Evolutionary conservation across 2,888 invertebrate species (phyloP).

Genomic region (Hirtodrosophila confusa): DNA sequence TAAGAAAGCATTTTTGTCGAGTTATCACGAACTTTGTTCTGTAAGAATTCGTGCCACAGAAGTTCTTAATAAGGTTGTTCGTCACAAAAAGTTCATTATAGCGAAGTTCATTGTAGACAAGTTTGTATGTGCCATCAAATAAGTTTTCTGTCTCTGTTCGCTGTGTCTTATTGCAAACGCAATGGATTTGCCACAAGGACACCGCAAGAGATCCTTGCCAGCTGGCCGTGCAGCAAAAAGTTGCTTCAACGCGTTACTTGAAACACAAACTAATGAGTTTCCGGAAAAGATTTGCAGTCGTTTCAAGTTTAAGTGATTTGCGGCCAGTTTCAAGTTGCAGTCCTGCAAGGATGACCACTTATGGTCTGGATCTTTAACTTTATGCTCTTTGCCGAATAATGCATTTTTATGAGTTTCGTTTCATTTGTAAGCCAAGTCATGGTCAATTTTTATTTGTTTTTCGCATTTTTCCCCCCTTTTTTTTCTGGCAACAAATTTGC

Average conservation of each 20-base stretch:
- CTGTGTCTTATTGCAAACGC: slow-evolving; percentile 33
- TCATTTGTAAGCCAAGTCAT: slow-evolving; percentile 12
- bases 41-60: slow-evolving; percentile 17
- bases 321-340: slow-evolving; percentile 6
- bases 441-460: slow-evolving; percentile 34
- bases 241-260: slow-evolving; percentile 9
- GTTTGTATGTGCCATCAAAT: slow-evolving; percentile 26
- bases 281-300: slow-evolving; percentile 56
- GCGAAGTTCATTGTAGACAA: slow-evolving; percentile 37
- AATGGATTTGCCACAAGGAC: slow-evolving; percentile 28
- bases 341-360: slow-evolving; percentile 26
- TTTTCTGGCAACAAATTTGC: slow-evolving; percentile 59
- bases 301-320: slow-evolving; percentile 13
- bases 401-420: slow-evolving; percentile 60
- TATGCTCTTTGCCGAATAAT: slow-evolving; percentile 32
- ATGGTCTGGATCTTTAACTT: slow-evolving; percentile 5
- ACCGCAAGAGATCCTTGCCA: slow-evolving; percentile 9
- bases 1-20: slow-evolving; percentile 21
- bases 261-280: slow-evolving; percentile 70
- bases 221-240: slow-evolving; percentile 29
- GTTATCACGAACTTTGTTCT: slow-evolving; percentile 44
- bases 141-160: slow-evolving; percentile 17
- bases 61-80: slow-evolving; percentile 50
- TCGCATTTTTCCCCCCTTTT: slow-evolving; percentile 14
- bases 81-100: slow-evolving; percentile 54